These are phyloP conservation scores for Teleiodes luculella DNA, from an alignment of 2,888 invertebrate genomes.

Conservation along the genomic window DNA sequence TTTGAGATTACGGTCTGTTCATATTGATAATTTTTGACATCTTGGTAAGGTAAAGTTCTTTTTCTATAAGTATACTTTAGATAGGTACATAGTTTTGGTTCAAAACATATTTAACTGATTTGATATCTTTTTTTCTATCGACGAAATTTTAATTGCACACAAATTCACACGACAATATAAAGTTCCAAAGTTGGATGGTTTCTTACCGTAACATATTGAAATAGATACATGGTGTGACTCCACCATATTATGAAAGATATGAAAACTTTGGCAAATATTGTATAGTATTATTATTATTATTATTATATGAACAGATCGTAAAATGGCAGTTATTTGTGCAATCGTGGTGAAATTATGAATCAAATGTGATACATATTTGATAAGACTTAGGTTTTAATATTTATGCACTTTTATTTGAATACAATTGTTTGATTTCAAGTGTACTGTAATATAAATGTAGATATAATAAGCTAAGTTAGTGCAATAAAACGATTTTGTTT, in stretches of 20 bases:
- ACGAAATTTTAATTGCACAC: too few relatives aligned
- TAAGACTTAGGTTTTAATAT: slow-evolving; percentile 28
- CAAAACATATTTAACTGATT: too few relatives aligned
- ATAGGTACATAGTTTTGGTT: too few relatives aligned
- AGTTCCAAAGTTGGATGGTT: too few relatives aligned
- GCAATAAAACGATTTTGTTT: slow-evolving; percentile 5
- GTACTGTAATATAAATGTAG: neutral
- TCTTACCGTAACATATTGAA: too few relatives aligned
- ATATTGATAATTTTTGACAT: neutral
- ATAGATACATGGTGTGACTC: too few relatives aligned
- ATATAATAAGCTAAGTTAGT: slow-evolving; percentile 1
- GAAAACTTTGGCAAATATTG: too few relatives aligned
- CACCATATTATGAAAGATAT: too few relatives aligned
- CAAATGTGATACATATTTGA: slow-evolving; percentile 67
- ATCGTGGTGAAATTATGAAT: slow-evolving; percentile 55
- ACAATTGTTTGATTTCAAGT: neutral
- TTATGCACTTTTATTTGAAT: neutral
- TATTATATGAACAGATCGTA: slow-evolving; percentile 2
- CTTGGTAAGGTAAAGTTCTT: too few relatives aligned
- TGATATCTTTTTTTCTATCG: too few relatives aligned
- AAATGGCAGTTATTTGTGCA: slow-evolving; percentile 35
- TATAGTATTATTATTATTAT: neutral
- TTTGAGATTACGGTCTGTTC: neutral
- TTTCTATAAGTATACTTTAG: too few relatives aligned
- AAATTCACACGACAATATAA: too few relatives aligned